These are phyloP conservation scores for Neosalanx taihuensis DNA, from an alignment of 2,797 vertebrate species.

Conservation along the genomic window DNA sequence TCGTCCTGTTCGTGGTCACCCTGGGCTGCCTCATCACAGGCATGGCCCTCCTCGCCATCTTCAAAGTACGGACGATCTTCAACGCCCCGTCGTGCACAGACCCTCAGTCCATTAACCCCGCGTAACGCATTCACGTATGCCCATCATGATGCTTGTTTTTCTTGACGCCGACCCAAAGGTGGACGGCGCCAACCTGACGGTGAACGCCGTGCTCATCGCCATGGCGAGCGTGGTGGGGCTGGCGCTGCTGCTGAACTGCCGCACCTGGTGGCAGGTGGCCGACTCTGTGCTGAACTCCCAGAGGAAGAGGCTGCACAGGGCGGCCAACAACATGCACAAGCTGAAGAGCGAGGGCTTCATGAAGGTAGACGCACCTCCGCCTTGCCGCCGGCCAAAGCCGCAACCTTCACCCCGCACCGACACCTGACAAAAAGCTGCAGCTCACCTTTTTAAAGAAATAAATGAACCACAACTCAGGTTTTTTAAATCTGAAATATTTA, in stretches of 20 bases:
- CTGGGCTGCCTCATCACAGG: slow-evolving; percentile 86
- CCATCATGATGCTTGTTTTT: neutral
- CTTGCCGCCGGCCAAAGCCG: neutral
- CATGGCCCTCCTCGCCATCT: slow-evolving; percentile 86
- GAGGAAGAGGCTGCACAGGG: slow-evolving; percentile 88
- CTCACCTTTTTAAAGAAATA: neutral
- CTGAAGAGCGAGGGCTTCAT: slow-evolving; percentile 98
- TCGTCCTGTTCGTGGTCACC: slow-evolving; percentile 89
- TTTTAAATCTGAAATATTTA: neutral
- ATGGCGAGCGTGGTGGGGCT: slow-evolving; percentile 87
- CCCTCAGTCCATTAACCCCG: too few species aligned
- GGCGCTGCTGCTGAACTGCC: slow-evolving; percentile 88
- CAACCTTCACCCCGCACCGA: too few species aligned
- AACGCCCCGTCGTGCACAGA: neutral
- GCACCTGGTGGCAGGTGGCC: slow-evolving; percentile 96
- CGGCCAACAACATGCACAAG: slow-evolving; percentile 90
- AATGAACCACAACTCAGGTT: too few species aligned
- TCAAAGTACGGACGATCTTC: slow-evolving; percentile 66
- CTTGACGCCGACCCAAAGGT: slow-evolving; percentile 57
- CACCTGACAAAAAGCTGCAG: neutral
- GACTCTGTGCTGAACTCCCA: slow-evolving; percentile 95
- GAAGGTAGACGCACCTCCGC: slow-evolving; percentile 78
- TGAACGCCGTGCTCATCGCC: slow-evolving; percentile 88
- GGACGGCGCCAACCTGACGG: slow-evolving; percentile 83
- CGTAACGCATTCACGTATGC: too few species aligned